phyloP scores from a whole-genome alignment of 2,113 vertebrate genomes.

The Larimichthys polyactis region DNA sequence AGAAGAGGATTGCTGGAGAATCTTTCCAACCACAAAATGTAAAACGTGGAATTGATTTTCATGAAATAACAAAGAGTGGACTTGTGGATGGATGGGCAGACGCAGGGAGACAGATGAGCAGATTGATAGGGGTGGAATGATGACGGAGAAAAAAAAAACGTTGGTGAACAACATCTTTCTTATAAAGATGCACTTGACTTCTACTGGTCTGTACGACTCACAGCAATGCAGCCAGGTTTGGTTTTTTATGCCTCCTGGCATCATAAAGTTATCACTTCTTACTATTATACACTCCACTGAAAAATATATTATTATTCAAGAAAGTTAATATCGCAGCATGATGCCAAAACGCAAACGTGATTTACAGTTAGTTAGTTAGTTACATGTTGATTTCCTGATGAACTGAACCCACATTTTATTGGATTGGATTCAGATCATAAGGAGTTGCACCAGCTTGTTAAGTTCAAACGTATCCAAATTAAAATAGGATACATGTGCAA shows the following conservation, averaged over 20 bases:
- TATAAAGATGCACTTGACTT: conserved; percentile 15
- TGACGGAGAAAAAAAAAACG: conserved; percentile 15
- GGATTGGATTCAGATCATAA: not conserved
- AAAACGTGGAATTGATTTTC: conserved; percentile 40
- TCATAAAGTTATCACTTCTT: conserved; percentile 40
- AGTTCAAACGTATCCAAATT: not conserved
- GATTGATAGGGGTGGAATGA: conserved; percentile 11
- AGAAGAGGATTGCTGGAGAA: conserved; percentile 21
- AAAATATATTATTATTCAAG: conserved; percentile 1
- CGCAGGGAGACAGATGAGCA: not conserved
- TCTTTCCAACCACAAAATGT: conserved; percentile 23
- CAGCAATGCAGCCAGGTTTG: conserved; percentile 7
- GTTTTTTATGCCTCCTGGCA: conserved; percentile 30
- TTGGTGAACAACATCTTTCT: not conserved
- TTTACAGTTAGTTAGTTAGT: conserved; percentile 1
- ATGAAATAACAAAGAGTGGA: conserved; percentile 21
- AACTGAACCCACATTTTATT: not conserved
- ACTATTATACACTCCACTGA: not conserved
- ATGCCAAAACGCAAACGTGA: conserved; percentile 10
- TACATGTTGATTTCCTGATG: not conserved
- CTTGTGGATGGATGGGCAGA: conserved; percentile 38
- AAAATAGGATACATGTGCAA: too few relatives aligned
- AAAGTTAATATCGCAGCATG: conserved; percentile 5
- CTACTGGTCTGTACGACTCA: conserved; percentile 9
- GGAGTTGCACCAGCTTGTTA: not conserved